phyloP scores from a whole-genome alignment of 1,140 invertebrate species.

The Diprion similis region DNA sequence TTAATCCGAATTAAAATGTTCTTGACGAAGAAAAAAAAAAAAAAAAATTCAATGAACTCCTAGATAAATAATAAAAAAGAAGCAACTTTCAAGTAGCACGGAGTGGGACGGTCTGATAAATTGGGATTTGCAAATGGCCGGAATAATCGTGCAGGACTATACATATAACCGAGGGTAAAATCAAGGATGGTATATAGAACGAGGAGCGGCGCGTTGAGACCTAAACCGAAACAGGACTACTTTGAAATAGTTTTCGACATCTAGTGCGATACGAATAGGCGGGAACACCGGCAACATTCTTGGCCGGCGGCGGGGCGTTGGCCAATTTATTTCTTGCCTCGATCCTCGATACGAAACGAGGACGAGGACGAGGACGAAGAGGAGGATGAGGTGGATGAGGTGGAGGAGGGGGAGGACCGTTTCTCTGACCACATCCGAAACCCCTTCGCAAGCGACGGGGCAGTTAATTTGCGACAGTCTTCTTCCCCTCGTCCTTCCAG shows the following conservation, averaged over 20 bases:
- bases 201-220: background rate
- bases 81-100: no score
- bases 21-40: no score
- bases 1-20: no score
- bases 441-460: slow-evolving; percentile 30
- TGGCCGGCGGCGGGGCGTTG: slow-evolving; percentile 28
- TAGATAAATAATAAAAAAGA: no score
- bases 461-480: slow-evolving; percentile 36
- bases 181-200: background rate
- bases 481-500: slow-evolving; percentile 14
- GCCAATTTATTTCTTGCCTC: slow-evolving; percentile 59
- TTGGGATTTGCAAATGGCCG: no score
- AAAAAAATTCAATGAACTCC: no score
- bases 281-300: slow-evolving; percentile 44
- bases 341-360: slow-evolving; percentile 26
- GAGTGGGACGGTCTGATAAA: no score
- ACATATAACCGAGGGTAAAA: no score
- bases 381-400: no score
- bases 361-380: no score
- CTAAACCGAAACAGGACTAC: background rate
- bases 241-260: background rate
- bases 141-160: no score
- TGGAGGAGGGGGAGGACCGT: background rate
- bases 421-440: slow-evolving; percentile 40
- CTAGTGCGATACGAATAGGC: slow-evolving; percentile 18